phyloP scores from a whole-genome alignment of 2,888 invertebrate species.

The Acheta domesticus region DNA sequence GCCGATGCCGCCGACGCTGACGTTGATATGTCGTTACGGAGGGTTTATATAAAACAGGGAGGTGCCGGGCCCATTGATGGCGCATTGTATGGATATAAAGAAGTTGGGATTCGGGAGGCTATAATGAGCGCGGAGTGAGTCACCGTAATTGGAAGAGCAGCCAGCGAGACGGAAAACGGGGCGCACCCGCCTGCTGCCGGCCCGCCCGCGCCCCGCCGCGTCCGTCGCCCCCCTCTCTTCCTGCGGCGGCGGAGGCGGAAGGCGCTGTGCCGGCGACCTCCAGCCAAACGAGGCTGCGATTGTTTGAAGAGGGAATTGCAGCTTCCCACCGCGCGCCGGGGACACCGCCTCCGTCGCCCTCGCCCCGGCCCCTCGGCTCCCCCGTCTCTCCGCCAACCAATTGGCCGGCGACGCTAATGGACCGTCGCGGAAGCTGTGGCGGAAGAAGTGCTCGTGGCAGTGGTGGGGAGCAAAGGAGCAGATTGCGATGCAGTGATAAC shows the following conservation, averaged over 20 bases:
- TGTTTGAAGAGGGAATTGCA: not conserved
- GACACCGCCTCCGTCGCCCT: not conserved
- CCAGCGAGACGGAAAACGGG: slow-evolving; percentile 6
- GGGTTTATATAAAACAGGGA: not conserved
- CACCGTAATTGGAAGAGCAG: slow-evolving; percentile 18
- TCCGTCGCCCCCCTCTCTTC: not conserved
- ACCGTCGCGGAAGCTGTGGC: no score
- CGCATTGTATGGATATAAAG: slow-evolving; percentile 18
- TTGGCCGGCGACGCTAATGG: no score
- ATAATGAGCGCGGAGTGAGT: not conserved
- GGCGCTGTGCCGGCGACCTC: not conserved
- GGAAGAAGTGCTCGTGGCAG: no score
- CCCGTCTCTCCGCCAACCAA: no score
- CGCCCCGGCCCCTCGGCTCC: no score
- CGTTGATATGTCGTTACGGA: not conserved
- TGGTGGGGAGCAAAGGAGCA: no score
- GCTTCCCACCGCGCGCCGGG: not conserved
- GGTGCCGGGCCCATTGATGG: not conserved
- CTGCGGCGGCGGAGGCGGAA: not conserved
- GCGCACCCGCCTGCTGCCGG: not conserved
- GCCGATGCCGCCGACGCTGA: not conserved
- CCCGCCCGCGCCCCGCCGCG: not conserved
- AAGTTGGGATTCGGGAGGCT: slow-evolving; percentile 2
- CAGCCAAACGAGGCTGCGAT: not conserved
- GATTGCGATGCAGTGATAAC: no score